Base-by-base conservation (phyloP, 2,888 invertebrate genomes). In the Melieria omissa region DNA sequence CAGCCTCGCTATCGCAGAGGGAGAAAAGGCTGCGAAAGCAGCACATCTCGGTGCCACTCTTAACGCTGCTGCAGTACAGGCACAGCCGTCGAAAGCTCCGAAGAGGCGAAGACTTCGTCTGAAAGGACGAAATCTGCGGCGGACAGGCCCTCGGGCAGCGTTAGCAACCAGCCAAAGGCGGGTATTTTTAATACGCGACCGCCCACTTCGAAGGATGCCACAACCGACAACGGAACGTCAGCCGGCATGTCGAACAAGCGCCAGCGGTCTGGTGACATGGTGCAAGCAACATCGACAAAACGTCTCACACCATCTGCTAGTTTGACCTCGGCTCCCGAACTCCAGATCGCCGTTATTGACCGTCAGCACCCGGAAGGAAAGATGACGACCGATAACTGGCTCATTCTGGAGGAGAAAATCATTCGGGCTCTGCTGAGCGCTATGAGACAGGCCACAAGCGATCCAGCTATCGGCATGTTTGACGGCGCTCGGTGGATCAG, bases 261-360 rank as follows among this genome's bases (percentile, higher is more conserved):
- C n/a, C n/a, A n/a, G n/a, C n/a, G n/a, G n/a, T n/a, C n/a, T n/a
- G n/a, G n/a, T n/a, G n/a, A n/a, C n/a, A n/a, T n/a, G n/a, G n/a
- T n/a, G n/a, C n/a, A n/a, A n/a, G 29, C 12, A 16, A 7, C 7
- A 7, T n/a, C n/a, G n/a, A 12, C 7, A 2, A 54, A 54, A 16
- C 54, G 54, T 8, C n/a, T 12, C 3, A 54, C 6, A 16, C 1
- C 9, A 1, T 12, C 16, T 8, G 12, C 42, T 10, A 44, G 44
- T 45, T 9, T 63, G 16, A 10, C 45, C 29, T 52, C 65, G 14
- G 6, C 65, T 16, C 52, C 52, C 5, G 65, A 65, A 45, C 57
- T 65, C 0, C 65, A 65, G 10, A n/a, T 65, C 16, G 55, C 45
- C 14, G 57, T 65, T 57, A 44, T 65, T 4, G 57, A 55, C 7